Evolutionary conservation across 1,140 invertebrate genomes (phyloP).

Genomic region (Gyrodactylus salaris): DNA sequence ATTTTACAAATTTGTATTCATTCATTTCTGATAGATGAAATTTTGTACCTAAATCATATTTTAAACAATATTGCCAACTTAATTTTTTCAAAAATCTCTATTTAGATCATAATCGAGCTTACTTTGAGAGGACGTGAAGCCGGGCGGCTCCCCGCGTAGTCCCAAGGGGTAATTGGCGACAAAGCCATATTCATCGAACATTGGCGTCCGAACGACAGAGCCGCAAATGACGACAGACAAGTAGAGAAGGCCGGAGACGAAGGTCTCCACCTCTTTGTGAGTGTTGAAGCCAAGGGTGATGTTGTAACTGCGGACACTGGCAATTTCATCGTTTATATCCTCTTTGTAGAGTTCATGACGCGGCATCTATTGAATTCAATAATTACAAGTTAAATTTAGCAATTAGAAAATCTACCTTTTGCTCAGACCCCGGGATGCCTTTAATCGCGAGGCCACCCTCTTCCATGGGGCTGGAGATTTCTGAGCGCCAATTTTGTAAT

Average conservation of each 20-base stretch:
- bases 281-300: not conserved
- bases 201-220: not conserved
- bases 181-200: constrained; percentile 7
- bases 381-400: not conserved
- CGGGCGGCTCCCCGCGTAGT: not conserved
- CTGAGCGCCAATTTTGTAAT: constrained; percentile 4
- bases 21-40: no score
- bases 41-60: no score
- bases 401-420: not conserved
- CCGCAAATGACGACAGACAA: constrained; percentile 1
- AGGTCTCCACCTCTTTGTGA: not conserved
- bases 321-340: not conserved
- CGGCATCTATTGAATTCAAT: not conserved
- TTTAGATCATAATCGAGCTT: no score
- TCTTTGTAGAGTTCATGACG: not conserved
- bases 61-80: no score
- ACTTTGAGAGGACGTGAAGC: not conserved
- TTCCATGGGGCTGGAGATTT: not conserved
- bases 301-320: not conserved
- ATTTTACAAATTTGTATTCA: no score
- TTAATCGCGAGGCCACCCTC: constrained; percentile 3
- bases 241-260: not conserved
- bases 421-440: constrained; percentile 2
- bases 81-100: no score
- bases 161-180: not conserved